phyloP scores from a whole-genome alignment of 2,888 invertebrate genomes.

The Apantesis nais region DNA sequence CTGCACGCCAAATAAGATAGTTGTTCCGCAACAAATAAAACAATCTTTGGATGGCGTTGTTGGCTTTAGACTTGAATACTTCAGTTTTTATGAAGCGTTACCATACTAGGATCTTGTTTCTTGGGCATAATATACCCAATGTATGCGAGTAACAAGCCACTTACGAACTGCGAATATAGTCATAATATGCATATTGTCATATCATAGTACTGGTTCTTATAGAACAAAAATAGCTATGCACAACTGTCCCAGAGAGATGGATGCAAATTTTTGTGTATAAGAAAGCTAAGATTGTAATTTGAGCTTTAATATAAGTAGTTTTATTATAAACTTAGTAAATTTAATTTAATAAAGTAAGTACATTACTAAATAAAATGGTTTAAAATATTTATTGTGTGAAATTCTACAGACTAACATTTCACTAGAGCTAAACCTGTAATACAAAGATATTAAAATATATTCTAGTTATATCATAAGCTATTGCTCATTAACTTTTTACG shows the following conservation, averaged over 20 bases:
- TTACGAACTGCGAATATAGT: constrained; percentile 4
- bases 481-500: neutral
- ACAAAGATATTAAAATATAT: neutral
- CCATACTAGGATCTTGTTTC: constrained; percentile 43
- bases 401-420: no score
- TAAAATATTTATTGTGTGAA: no score
- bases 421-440: neutral
- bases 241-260: neutral
- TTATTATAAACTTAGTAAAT: neutral
- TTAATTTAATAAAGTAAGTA: no score
- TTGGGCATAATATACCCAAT: constrained; percentile 31
- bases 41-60: constrained; percentile 56
- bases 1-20: constrained; percentile 66
- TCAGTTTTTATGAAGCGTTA: constrained; percentile 59
- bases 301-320: neutral
- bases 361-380: no score
- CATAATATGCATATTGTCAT: neutral
- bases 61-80: constrained; percentile 52
- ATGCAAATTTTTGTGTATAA: neutral
- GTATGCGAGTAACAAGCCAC: constrained; percentile 15
- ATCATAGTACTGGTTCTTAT: neutral
- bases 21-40: constrained; percentile 58
- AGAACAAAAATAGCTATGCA: neutral
- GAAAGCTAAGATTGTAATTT: neutral
- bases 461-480: neutral